Percentiles rank a stretch among this genome's conserved stretches.
phyloP scores from a whole-genome alignment of 2,797 vertebrate genomes.

The Melanotaenia parkinsoni region DNA sequence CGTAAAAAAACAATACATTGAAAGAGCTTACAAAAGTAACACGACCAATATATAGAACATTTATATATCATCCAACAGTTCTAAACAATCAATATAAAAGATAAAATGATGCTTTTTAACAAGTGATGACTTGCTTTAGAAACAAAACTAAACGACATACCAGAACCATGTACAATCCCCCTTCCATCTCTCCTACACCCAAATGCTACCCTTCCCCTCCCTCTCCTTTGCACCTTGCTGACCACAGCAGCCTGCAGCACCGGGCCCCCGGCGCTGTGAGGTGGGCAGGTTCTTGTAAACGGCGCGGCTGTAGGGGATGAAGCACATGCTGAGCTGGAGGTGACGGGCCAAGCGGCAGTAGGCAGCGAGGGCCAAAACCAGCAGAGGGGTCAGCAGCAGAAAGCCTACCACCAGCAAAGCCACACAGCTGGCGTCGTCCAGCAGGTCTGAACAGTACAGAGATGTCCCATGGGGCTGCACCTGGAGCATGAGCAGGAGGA shows the following conservation, averaged over 20 bases:
- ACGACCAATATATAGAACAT: neutral
- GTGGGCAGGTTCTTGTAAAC: slow-evolving; percentile 88
- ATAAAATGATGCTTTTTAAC: slow-evolving; percentile 53
- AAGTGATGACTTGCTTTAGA: slow-evolving; percentile 6
- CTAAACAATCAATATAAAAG: slow-evolving; percentile 32
- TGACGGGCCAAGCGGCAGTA: slow-evolving; percentile 90
- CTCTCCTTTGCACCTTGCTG: slow-evolving; percentile 67
- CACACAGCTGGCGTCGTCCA: slow-evolving; percentile 86
- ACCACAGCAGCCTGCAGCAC: slow-evolving; percentile 70
- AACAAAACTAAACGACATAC: slow-evolving; percentile 12
- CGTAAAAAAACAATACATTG: slow-evolving; percentile 25
- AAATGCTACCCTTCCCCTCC: slow-evolving; percentile 80
- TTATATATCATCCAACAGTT: neutral
- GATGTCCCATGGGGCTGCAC: slow-evolving; percentile 84
- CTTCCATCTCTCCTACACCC: slow-evolving; percentile 64
- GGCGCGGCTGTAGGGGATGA: slow-evolving; percentile 92
- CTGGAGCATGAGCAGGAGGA: slow-evolving; percentile 67
- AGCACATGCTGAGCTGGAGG: slow-evolving; percentile 90
- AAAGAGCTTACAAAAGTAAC: slow-evolving; percentile 32
- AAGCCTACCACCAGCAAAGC: slow-evolving; percentile 91
- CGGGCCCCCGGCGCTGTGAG: slow-evolving; percentile 51
- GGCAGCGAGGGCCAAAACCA: slow-evolving; percentile 90
- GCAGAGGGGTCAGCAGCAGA: slow-evolving; percentile 87
- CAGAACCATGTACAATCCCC: slow-evolving; percentile 17
- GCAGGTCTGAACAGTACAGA: slow-evolving; percentile 82